phyloP scores from a whole-genome alignment of 2,888 invertebrate genomes.

The Galerucella pusilla region DNA sequence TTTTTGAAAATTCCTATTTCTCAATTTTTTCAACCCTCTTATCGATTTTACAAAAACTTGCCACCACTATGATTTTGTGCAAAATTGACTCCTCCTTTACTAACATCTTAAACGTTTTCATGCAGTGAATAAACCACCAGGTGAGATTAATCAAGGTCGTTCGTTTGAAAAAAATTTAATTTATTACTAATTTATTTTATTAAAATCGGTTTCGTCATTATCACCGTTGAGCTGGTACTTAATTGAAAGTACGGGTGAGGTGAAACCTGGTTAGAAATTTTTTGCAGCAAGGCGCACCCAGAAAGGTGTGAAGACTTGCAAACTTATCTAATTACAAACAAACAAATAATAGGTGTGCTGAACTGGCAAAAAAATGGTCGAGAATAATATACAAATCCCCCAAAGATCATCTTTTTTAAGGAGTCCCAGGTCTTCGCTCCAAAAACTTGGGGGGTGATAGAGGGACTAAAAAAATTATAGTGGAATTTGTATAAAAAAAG shows the following conservation, averaged over 20 bases:
- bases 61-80: too few species aligned
- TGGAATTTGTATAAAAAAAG: too few species aligned
- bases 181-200: neutral
- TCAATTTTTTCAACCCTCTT: too few species aligned
- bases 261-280: neutral
- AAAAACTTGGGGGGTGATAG: too few species aligned
- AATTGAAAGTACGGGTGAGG: neutral
- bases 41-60: too few species aligned
- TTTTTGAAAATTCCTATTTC: too few species aligned
- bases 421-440: too few species aligned
- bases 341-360: neutral
- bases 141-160: neutral
- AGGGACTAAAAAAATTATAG: too few species aligned
- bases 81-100: too few species aligned
- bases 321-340: neutral
- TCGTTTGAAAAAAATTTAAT: neutral
- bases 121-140: neutral
- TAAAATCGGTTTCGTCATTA: neutral
- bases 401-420: too few species aligned
- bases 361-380: neutral
- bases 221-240: neutral
- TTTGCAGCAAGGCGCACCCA: neutral
- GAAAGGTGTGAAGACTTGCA: slow-evolving; percentile 3
- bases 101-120: too few species aligned
- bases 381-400: neutral